These are phyloP conservation scores for Dipodomys merriami DNA, from an alignment of 2,113 vertebrate species.

Conservation along the genomic window DNA sequence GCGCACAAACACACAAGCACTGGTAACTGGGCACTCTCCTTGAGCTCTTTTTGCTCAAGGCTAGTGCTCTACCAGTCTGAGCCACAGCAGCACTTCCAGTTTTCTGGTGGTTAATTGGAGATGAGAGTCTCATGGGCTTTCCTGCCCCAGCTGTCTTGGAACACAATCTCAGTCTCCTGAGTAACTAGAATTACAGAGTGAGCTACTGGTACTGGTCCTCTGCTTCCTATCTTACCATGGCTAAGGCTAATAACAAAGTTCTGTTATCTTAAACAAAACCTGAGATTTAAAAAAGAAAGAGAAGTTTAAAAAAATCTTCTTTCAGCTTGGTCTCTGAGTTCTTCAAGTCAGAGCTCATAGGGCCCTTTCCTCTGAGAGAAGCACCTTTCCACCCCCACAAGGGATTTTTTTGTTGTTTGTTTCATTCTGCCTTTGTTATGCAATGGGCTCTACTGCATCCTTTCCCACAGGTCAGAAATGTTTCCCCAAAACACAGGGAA, in stretches of 20 bases:
- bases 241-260: background rate
- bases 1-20: too few relatives aligned
- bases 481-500: constrained; percentile 5
- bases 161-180: too few relatives aligned
- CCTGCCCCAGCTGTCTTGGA: too few relatives aligned
- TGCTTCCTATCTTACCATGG: too few relatives aligned
- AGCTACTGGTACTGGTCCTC: too few relatives aligned
- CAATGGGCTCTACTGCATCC: constrained; percentile 6
- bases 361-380: constrained; percentile 49
- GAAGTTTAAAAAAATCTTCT: background rate
- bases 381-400: constrained; percentile 52
- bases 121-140: too few relatives aligned
- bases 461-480: constrained; percentile 49
- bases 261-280: background rate
- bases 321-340: constrained; percentile 29
- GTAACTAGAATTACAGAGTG: too few relatives aligned
- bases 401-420: constrained; percentile 61
- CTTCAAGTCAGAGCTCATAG: constrained; percentile 43
- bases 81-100: too few relatives aligned
- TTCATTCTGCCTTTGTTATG: constrained; percentile 68
- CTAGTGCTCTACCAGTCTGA: too few relatives aligned
- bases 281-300: background rate
- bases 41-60: too few relatives aligned
- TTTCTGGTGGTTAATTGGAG: too few relatives aligned
- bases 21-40: too few relatives aligned